A percentile compares a stretch with the other conserved stretches of the same genome.
Conservation (phyloP, 2,113 vertebrate genomes). For the Pachycephala philippinensis region DNA sequence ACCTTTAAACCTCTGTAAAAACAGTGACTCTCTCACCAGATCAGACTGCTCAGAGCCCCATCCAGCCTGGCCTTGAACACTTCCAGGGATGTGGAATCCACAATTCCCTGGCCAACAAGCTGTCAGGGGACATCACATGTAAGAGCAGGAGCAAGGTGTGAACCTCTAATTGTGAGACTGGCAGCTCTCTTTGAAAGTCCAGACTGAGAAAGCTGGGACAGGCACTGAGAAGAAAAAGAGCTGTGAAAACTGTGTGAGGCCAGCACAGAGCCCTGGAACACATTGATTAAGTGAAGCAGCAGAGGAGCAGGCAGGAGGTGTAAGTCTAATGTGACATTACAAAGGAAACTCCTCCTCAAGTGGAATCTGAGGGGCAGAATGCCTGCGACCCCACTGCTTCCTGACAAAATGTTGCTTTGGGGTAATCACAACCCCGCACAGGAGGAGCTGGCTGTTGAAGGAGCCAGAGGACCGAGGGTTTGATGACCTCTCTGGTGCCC, state of each 20-base stretch:
- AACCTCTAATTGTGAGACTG: not conserved
- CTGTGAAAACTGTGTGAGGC: not conserved
- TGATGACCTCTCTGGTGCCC: not conserved
- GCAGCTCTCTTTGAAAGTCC: not conserved
- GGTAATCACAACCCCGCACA: not conserved
- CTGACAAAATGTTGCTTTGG: not conserved
- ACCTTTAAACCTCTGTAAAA: not conserved
- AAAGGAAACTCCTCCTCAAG: not conserved
- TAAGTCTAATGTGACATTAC: not conserved
- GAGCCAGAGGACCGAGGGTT: not conserved
- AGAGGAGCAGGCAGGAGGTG: not conserved
- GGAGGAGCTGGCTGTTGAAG: not conserved
- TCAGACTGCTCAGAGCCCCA: not conserved
- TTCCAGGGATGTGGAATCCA: not conserved
- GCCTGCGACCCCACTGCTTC: not conserved
- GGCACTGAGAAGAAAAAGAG: not conserved
- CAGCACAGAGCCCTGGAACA: not conserved
- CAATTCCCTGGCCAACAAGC: not conserved
- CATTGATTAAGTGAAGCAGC: not conserved
- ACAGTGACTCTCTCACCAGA: not conserved
- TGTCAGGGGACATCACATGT: fast-evolving
- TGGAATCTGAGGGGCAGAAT: not conserved
- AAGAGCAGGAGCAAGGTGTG: not conserved
- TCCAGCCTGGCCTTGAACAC: not conserved
- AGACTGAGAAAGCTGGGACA: not conserved